A percentile compares a stretch with the other conserved stretches of the same genome.
These are phyloP conservation scores for Podiceps cristatus DNA, from an alignment of 2,113 vertebrate genomes.

Conservation along the genomic window DNA sequence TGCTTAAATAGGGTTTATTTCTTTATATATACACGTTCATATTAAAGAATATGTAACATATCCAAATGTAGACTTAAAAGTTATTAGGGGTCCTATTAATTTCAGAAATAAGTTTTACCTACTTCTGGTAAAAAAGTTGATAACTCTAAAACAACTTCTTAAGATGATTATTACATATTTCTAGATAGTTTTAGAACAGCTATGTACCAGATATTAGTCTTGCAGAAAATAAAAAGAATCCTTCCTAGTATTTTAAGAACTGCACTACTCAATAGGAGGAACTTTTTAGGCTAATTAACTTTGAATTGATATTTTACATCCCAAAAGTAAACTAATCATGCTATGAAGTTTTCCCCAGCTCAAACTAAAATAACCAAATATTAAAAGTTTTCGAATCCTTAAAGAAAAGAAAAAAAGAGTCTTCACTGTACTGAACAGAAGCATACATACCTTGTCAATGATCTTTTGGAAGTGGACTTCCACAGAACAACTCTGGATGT, in stretches of 20 bases:
- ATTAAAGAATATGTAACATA: background rate
- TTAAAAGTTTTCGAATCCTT: background rate
- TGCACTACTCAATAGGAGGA: background rate
- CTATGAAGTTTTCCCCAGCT: background rate
- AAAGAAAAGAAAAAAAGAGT: background rate
- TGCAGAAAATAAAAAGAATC: background rate
- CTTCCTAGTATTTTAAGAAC: background rate
- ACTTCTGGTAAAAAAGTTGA: background rate
- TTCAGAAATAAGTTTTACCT: background rate
- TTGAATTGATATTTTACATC: background rate
- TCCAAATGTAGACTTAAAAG: accelerated
- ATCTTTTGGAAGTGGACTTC: conserved; percentile 99
- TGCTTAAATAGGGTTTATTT: background rate
- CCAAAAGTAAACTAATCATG: background rate
- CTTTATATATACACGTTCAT: background rate
- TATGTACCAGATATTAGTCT: background rate
- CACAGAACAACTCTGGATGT: conserved; percentile 94
- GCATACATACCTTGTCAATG: conserved; percentile 90
- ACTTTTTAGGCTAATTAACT: background rate
- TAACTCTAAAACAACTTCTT: background rate
- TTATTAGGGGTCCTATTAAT: background rate
- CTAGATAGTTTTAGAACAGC: background rate
- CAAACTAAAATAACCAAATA: conserved; percentile 13
- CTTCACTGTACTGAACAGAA: background rate
- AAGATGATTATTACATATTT: background rate